A percentile compares a stretch with the other conserved stretches of the same genome.
These are phyloP conservation scores for Poecile montanus DNA, from an alignment of 2,797 vertebrate genomes.

Conservation along the genomic window DNA sequence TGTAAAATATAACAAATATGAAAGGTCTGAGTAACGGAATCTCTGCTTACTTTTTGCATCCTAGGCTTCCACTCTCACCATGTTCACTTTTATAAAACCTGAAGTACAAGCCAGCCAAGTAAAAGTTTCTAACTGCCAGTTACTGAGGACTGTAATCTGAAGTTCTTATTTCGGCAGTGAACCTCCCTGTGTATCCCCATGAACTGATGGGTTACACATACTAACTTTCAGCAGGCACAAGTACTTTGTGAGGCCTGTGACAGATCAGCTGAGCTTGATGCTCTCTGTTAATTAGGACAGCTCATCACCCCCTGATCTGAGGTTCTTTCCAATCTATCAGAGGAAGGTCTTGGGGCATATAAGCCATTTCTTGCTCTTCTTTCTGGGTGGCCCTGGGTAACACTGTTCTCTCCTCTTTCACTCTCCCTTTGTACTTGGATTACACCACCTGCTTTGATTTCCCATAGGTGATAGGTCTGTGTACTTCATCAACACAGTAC, in stretches of 20 bases:
- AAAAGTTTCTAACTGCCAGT: not conserved
- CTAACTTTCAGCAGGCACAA: not conserved
- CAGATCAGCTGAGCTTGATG: not conserved
- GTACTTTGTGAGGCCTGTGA: not conserved
- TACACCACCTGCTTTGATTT: not conserved
- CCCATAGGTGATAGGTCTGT: not conserved
- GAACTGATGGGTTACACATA: not conserved
- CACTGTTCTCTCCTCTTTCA: not conserved
- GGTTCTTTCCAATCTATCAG: not conserved
- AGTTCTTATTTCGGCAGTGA: not conserved
- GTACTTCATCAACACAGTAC: not conserved
- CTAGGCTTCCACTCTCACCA: not conserved
- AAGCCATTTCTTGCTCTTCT: not conserved
- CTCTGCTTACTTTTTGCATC: not conserved
- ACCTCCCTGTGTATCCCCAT: not conserved
- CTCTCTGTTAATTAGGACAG: not conserved
- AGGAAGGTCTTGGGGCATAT: not conserved
- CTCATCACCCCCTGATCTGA: not conserved
- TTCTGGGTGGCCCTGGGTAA: not conserved
- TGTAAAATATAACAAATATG: constrained; percentile 14
- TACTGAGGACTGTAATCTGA: not conserved
- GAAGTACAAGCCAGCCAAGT: constrained; percentile 33
- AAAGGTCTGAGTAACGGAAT: not conserved
- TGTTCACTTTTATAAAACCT: constrained; percentile 25
- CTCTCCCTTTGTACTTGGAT: not conserved